phyloP scores from a whole-genome alignment of 2,797 vertebrate species.

The Lepus townsendii region DNA sequence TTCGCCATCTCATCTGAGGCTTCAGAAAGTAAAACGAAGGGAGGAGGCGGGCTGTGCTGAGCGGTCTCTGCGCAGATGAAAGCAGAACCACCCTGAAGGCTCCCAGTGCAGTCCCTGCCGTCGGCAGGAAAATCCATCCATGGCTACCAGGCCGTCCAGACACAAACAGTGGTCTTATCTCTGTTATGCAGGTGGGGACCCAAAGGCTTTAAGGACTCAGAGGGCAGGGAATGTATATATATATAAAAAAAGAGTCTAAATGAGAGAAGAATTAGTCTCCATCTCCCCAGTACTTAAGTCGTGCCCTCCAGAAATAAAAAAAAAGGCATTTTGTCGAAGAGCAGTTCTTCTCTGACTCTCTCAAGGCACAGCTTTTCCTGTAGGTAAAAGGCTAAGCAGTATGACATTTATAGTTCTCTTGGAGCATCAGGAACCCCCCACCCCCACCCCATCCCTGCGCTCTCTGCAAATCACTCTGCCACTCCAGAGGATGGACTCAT shows the following conservation, averaged over 20 bases:
- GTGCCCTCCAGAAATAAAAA: slow-evolving; percentile 16
- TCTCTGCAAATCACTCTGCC: not conserved
- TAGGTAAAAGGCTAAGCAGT: slow-evolving; percentile 47
- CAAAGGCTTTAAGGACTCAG: not conserved
- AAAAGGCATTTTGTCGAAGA: slow-evolving; percentile 36
- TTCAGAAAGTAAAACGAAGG: slow-evolving; percentile 4
- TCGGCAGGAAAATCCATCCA: not conserved
- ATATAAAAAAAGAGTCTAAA: not conserved
- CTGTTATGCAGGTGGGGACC: not conserved
- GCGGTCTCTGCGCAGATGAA: not conserved
- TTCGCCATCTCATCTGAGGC: not conserved
- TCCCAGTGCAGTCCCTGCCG: not conserved
- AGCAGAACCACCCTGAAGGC: not conserved
- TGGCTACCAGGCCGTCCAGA: not conserved
- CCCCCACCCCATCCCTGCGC: not conserved
- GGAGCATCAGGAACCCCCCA: not conserved
- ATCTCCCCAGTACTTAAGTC: not conserved
- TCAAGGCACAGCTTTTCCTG: slow-evolving; percentile 35
- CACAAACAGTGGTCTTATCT: not conserved
- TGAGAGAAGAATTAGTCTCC: not conserved
- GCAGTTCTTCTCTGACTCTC: slow-evolving; percentile 5
- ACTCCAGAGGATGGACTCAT: not conserved
- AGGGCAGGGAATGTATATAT: not conserved
- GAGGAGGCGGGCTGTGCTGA: not conserved
- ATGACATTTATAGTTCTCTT: not conserved